Evolutionary conservation across 2,888 invertebrate genomes (phyloP), one percentile per base, ranked within the genome.

Genomic region (Drosophila helvetica): DNA sequence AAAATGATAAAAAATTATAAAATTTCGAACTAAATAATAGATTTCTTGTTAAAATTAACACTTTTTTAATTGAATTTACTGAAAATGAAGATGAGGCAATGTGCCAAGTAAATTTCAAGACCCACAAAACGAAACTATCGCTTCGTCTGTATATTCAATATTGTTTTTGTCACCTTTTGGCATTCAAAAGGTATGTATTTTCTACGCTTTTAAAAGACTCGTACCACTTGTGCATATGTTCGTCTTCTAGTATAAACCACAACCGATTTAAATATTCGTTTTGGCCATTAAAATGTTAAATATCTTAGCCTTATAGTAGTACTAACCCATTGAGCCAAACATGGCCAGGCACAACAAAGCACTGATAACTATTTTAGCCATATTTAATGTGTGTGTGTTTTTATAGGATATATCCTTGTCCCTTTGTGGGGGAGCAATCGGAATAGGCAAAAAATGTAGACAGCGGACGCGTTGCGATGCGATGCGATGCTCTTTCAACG

Each of bases 271-370:
- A 47, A 17, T 66, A 38, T 75, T 73, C 38, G 65, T 67, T 77
- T 63, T 19, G n/a, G 45, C 9, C 33, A 33, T 43, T 58, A 15
- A n/a, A 62, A 50, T 59, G 19, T 9, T 17, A 48, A 38, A 22
- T 45, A 17, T 25, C 9, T 50, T n/a, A 2, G 3, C 33, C 53
- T 61, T 50, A 7, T 15, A 47, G 1, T 3, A 9, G 43, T 90
- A 90, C 90, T 90, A 89, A 90, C 90, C 90, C 79, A 89, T 63
- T 19, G 90, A 79, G 82, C 90, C 89, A 78, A 88, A 89, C 83
- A 90, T 80, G 85, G 90, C 89, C 43, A 91, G 60, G 74, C 89
- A 90, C 79, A 90, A 52, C 46, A 88, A 76, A 80, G 85, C 89
- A 90, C 86, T 89, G 74, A 90, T 80, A 19, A 88, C 59, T 69